phyloP scores from a whole-genome alignment of 2,888 invertebrate genomes.

The Lydus trimaculatus region DNA sequence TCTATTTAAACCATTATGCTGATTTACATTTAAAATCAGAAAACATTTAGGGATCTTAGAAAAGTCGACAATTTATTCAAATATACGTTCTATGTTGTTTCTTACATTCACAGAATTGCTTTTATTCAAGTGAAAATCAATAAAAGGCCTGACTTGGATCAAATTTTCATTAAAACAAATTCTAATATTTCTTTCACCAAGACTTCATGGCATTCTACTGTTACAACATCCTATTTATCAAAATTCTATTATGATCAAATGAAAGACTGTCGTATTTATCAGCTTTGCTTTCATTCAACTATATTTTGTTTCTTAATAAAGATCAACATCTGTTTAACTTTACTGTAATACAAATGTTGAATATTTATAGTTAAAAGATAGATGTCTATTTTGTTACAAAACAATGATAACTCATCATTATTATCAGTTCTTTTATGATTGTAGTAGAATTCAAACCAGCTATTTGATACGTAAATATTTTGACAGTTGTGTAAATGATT shows the following conservation, averaged over 20 bases:
- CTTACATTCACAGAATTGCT: neutral
- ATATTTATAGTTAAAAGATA: too few species aligned
- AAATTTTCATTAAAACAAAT: neutral
- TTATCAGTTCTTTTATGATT: neutral
- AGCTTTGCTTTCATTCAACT: neutral
- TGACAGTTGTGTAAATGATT: neutral
- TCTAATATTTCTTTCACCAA: too few species aligned
- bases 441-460: neutral
- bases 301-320: too few species aligned
- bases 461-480: neutral
- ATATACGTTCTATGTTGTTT: neutral
- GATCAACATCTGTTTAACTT: too few species aligned
- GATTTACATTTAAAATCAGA: too few species aligned
- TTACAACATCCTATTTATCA: too few species aligned
- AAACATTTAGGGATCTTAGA: neutral
- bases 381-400: too few species aligned
- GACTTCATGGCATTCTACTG: too few species aligned
- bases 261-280: neutral
- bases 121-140: neutral
- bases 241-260: neutral
- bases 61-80: neutral
- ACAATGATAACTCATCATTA: neutral
- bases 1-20: neutral
- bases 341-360: too few species aligned
- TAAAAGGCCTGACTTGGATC: neutral